Conservation (phyloP, 2,113 vertebrate genomes). For the Hemicordylus capensis region DNA sequence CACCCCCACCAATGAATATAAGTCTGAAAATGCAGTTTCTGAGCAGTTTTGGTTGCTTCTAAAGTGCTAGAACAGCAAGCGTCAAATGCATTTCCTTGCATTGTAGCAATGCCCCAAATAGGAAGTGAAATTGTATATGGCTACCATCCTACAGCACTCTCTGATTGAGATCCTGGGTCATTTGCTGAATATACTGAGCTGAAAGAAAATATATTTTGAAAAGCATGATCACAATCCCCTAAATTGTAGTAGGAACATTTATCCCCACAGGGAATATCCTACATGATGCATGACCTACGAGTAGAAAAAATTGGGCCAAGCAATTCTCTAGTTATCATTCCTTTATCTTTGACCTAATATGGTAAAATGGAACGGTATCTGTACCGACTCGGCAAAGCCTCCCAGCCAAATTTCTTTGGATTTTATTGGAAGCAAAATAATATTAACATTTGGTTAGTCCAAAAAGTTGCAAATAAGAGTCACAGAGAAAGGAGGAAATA, state of each 20-base stretch:
- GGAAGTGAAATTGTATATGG: constrained; percentile 6
- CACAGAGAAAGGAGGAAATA: not conserved
- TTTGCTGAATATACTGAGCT: constrained; percentile 3
- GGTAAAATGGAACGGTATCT: constrained; percentile 10
- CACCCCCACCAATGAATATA: not conserved
- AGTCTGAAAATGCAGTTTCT: not conserved
- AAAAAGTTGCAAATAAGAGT: not conserved
- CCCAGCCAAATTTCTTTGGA: constrained; percentile 13
- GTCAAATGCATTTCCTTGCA: not conserved
- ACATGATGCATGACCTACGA: constrained; percentile 26
- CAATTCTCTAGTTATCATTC: constrained; percentile 19
- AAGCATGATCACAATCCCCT: constrained; percentile 6
- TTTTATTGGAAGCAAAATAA: constrained; percentile 14
- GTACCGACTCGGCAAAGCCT: not conserved
- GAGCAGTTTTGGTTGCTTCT: not conserved
- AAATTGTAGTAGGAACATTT: constrained; percentile 26
- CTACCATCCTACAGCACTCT: not conserved
- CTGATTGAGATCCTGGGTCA: not conserved
- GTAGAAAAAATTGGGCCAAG: not conserved
- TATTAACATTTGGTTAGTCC: not conserved
- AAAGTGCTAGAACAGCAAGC: not conserved
- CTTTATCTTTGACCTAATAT: constrained; percentile 35
- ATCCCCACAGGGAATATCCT: constrained; percentile 25
- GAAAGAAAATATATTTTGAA: constrained; percentile 31
- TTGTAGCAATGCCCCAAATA: not conserved